Evolutionary conservation across 1,140 invertebrate species (phyloP).

Genomic region (Cydia strobilella): DNA sequence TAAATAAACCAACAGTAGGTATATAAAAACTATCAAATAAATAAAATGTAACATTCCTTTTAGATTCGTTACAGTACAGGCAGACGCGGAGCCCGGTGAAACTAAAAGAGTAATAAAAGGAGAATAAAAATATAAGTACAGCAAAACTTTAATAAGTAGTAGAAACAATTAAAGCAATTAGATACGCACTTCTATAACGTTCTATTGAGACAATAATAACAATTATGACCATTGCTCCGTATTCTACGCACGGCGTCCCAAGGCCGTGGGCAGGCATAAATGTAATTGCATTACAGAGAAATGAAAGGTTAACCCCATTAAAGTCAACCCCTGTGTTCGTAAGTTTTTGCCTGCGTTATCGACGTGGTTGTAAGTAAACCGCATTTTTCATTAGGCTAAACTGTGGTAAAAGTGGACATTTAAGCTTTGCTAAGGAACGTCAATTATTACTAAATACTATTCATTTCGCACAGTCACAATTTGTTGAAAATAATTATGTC

Average conservation of each 20-base stretch:
- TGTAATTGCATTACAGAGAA: slow-evolving; percentile 60
- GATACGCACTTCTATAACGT: slow-evolving; percentile 12
- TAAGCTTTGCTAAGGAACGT: background rate
- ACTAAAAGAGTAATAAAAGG: background rate
- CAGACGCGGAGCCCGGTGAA: background rate
- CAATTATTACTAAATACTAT: background rate
- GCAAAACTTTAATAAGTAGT: background rate
- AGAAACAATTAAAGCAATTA: slow-evolving; percentile 1
- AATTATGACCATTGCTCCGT: slow-evolving; percentile 2
- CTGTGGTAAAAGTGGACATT: slow-evolving; percentile 19
- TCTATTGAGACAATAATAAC: slow-evolving; percentile 11
- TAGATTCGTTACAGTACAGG: background rate
- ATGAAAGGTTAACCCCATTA: slow-evolving; percentile 71
- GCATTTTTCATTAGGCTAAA: slow-evolving; percentile 39
- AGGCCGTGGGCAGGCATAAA: slow-evolving; percentile 37
- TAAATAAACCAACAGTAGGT: background rate
- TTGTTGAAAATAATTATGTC: background rate
- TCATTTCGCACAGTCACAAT: background rate
- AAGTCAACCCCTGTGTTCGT: slow-evolving; percentile 36
- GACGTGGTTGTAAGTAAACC: slow-evolving; percentile 46
- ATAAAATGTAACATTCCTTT: background rate
- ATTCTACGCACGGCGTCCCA: slow-evolving; percentile 34
- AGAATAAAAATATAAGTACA: background rate
- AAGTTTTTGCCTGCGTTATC: slow-evolving; percentile 40
- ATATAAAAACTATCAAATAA: too few relatives aligned